Base-by-base conservation (phyloP, 2,797 vertebrate genomes). In the Clarias platycephalus region DNA sequence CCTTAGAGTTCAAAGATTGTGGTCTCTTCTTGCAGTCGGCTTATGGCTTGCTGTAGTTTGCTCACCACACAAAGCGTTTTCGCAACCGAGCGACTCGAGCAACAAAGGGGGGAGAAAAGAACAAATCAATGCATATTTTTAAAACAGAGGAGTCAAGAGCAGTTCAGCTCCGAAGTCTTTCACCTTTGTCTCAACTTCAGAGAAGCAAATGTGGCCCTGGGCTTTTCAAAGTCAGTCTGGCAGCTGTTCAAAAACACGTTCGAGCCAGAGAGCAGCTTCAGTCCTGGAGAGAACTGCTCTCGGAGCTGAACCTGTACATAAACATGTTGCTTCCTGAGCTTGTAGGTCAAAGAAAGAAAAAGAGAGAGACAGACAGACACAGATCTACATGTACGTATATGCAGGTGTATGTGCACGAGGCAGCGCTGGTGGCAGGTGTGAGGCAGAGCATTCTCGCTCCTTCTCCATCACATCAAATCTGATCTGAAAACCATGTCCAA, bases 401-500 rank as follows among this genome's bases (percentile, higher is more conserved):
- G 18, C 34, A 55, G 34, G 26, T 53, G 44, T 68, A 63, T 28
- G 24, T 31, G 76, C 55, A 71, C 6, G 18, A 9, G 24, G 24
- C 22, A 70, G 57, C 28, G 12, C 40, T 63, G 66, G 81, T 55
- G 67, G 85, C 85, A 86, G 66, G 81, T 86, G 85, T 74, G 76
- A 80, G 26, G 62, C 60, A 49, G 44, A 13, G 28, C 34, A 44
- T 60, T 81, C 53, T 66, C 49, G 13, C 58, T 83, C 58, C 68
- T 86, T 80, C 70, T 72, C 75, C 15, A 82, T 81, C 85, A 72
- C 81, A 80, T 75, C 49, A 79, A 86, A 83, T 83, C 80, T 74
- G 81, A 86, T 28, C 71, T 24, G 75, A 86, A 83, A 86, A 75
- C 58, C 81, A 75, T 74, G 76, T 83, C 85, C 76, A 64, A 83